Evolutionary conservation across 2,797 vertebrate species (phyloP), one percentile per base, ranked within the genome.

Genomic region (Poeciliopsis turneri): DNA sequence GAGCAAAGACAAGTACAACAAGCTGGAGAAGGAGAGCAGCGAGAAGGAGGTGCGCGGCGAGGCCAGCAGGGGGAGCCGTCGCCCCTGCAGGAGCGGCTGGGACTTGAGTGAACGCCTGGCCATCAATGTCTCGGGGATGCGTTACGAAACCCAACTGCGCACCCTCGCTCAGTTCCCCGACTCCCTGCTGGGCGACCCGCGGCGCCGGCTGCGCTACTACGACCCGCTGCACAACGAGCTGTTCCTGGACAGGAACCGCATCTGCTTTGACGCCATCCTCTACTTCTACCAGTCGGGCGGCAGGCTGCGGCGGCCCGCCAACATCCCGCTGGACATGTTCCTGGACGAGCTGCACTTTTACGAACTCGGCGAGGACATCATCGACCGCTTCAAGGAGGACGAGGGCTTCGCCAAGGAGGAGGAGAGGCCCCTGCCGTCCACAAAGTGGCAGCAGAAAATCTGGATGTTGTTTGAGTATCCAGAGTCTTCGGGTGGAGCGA

Each of bases 271-370:
- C 11, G 97, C 98, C 66, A 97, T 98, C 90, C 95, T 99, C 25
- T 97, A 98, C 90, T 99, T 98, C 83, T 99, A 99, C 91, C 98
- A 99, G 84, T 98, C 97, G 0, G 98, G 98, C 0, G 98, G 98
- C 0, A 88, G 97, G 12, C 94, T 98, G 47, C 90, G 97, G 0
- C 83, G 98, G 1, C 98, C 98, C 0, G 93, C 97, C 57, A 97
- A 97, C 53, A 94, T 99, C 33, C 97, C 98, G 0, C 87, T 98
- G 70, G 98, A 99, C 53, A 94, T 99, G 74, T 99, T 99, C 92
- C 85, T 98, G 95, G 97, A 98, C 41, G 98, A 99, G 94, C 86
- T 99, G 75, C 89, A 95, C 20, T 99, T 99, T 94, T 99, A 99
- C 39, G 96, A 98, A 92, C 92, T 98, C 7, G 97, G 97, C 0